Evolutionary conservation across 2,797 vertebrate genomes (phyloP).

Genomic region (Crax fasciolata): DNA sequence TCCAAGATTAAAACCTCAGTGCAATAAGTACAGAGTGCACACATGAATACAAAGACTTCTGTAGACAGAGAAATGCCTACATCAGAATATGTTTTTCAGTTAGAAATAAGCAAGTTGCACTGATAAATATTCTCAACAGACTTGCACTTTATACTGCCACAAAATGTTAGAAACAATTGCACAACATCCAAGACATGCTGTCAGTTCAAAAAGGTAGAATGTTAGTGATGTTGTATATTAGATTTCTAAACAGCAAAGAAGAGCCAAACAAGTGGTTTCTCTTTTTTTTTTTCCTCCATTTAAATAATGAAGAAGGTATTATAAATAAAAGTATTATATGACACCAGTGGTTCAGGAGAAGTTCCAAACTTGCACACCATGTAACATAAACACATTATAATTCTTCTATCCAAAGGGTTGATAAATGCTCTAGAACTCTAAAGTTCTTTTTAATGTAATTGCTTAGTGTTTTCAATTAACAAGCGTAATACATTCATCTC

Average conservation of each 20-base stretch:
- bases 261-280: rapidly evolving
- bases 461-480: background rate
- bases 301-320: background rate
- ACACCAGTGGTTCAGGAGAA: background rate
- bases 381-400: background rate
- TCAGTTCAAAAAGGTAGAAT: background rate
- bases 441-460: background rate
- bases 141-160: background rate
- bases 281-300: background rate
- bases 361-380: background rate
- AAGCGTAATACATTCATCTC: rapidly evolving
- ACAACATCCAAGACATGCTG: background rate
- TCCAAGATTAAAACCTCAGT: background rate
- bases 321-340: background rate
- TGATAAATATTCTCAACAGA: background rate
- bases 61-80: background rate
- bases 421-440: background rate
- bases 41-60: background rate
- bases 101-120: background rate
- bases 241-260: background rate
- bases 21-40: background rate
- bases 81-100: background rate
- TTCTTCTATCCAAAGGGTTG: background rate
- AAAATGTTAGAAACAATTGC: background rate
- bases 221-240: background rate